A percentile compares a stretch with the other conserved stretches of the same genome.
Evolutionary conservation across 2,888 invertebrate genomes (phyloP).

Genomic region (Polydrusus tereticollis): DNA sequence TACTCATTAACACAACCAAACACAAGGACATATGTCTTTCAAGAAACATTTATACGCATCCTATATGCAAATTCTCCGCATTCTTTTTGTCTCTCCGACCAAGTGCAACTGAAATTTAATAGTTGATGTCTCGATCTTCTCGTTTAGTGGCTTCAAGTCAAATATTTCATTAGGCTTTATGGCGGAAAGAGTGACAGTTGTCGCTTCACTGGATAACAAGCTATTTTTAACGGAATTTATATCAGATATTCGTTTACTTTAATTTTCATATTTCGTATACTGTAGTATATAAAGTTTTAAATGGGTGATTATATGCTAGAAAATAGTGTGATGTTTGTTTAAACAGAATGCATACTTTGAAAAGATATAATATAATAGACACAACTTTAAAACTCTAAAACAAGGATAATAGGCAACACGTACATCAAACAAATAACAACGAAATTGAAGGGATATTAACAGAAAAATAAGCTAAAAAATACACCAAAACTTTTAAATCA

Average conservation of each 20-base stretch:
- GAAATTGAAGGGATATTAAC: no score
- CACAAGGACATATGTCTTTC: constrained; percentile 44
- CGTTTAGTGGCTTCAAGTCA: constrained; percentile 27
- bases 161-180: constrained; percentile 36
- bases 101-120: constrained; percentile 41
- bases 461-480: no score
- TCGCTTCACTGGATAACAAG: constrained; percentile 18
- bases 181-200: constrained; percentile 19
- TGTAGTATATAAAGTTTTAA: no score
- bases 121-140: constrained; percentile 33
- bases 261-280: constrained; percentile 1
- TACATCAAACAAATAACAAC: no score
- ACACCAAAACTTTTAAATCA: no score
- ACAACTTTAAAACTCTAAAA: no score
- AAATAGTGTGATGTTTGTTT: no score
- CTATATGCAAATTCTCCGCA: constrained; percentile 53
- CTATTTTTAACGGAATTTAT: constrained; percentile 23
- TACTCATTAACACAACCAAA: constrained; percentile 34
- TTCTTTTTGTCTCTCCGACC: constrained; percentile 50
- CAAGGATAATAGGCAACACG: no score
- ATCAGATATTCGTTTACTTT: background rate
- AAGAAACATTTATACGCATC: constrained; percentile 43
- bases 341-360: no score
- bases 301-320: no score
- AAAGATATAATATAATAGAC: no score